A percentile compares a stretch with the other conserved stretches of the same genome.
These are phyloP conservation scores for Phenganax marumi DNA, from an alignment of 92 coral and sea anemone species.

Conservation along the genomic window DNA sequence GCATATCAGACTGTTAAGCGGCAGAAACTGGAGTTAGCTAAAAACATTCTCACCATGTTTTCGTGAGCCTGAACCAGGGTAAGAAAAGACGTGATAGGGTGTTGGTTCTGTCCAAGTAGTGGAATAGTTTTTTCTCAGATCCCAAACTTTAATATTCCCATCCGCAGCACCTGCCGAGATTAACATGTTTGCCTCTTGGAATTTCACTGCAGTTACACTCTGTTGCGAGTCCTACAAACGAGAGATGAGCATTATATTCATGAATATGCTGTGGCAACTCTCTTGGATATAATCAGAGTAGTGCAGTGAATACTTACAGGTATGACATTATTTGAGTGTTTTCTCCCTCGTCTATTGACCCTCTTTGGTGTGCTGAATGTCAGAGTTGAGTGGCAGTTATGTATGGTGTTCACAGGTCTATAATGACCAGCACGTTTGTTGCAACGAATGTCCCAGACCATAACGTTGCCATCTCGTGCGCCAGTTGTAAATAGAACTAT, in stretches of 20 bases:
- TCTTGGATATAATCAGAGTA: background rate
- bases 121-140: constrained; percentile 80
- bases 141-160: constrained; percentile 96
- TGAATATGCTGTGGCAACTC: background rate
- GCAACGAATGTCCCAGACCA: constrained; percentile 96
- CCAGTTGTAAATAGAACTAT: constrained; percentile 90
- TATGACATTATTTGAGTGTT: constrained; percentile 39
- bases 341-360: constrained; percentile 60
- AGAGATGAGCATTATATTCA: background rate
- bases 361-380: constrained; percentile 55
- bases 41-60: constrained; percentile 72
- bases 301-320: constrained; percentile 49
- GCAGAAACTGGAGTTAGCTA: too few species aligned
- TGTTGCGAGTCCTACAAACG: constrained; percentile 75
- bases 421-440: constrained; percentile 79
- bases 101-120: constrained; percentile 63
- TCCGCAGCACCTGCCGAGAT: constrained; percentile 97
- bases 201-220: constrained; percentile 87
- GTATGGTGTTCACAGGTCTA: constrained; percentile 80
- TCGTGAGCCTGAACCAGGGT: constrained; percentile 83
- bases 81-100: constrained; percentile 81
- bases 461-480: constrained; percentile 89
- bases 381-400: constrained; percentile 72
- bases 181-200: constrained; percentile 74
- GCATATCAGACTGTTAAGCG: too few species aligned